Conservation (phyloP, 2,113 vertebrate species). For the Pterocles orientalis region DNA sequence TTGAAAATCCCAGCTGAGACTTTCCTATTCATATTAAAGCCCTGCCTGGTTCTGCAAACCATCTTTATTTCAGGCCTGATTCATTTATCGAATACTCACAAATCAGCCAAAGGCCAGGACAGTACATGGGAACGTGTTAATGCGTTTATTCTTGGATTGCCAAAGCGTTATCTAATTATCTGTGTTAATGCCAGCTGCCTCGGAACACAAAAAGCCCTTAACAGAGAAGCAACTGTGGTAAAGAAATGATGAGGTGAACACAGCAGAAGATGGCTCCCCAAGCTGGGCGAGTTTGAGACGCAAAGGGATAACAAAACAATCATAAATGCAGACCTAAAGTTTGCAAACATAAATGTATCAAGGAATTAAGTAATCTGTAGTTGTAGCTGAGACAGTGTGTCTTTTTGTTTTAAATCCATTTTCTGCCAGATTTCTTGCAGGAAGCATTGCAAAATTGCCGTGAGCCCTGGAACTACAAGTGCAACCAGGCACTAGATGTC, state of each 20-base stretch:
- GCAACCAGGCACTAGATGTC: conserved; percentile 19
- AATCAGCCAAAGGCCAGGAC: neutral
- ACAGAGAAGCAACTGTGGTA: neutral
- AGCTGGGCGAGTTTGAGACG: neutral
- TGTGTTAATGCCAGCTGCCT: neutral
- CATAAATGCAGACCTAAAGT: neutral
- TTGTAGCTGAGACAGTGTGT: neutral
- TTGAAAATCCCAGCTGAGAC: neutral
- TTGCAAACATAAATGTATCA: neutral
- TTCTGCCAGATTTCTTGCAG: neutral
- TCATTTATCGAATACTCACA: neutral
- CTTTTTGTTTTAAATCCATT: neutral
- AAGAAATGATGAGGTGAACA: neutral
- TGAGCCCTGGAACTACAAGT: neutral
- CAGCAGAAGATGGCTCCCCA: neutral
- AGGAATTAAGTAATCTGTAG: neutral
- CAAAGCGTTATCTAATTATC: neutral
- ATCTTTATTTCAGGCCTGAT: conserved; percentile 9
- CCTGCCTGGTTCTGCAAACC: neutral
- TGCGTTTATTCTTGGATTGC: neutral
- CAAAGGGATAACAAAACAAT: neutral
- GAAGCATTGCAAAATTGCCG: neutral
- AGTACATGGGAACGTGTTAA: neutral
- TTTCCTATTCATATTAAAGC: neutral
- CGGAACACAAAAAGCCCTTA: neutral